Base-by-base conservation (phyloP, 2,888 invertebrate species). In the Acanthosoma haemorrhoidale region DNA sequence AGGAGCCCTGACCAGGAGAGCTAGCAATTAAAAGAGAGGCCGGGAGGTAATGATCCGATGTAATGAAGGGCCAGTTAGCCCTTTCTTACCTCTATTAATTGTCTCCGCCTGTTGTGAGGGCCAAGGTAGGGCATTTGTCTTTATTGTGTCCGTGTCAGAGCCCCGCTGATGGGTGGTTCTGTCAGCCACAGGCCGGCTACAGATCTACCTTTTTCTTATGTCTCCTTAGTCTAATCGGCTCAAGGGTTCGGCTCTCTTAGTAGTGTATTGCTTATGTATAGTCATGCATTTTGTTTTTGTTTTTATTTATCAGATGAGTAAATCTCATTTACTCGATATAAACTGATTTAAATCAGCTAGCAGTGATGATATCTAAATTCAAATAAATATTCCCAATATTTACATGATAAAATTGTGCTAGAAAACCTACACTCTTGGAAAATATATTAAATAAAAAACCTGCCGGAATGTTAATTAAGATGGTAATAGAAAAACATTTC, bases 1-100 rank as follows among this genome's bases (percentile, higher is more conserved):
- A n/a, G 29, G 51, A 32, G 32, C 32, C n/a, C n/a, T n/a, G n/a
- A n/a, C n/a, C n/a, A n/a, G 32, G 32, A 51, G 51, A 51, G 51
- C n/a, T n/a, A 43, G 43, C 11, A 13, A 21, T 21, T 21, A 43
- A 34, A 21, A 43, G 43, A n/a, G n/a, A 43, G 41, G 41, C 15
- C 8, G 41, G 60, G 68, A 16, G 67, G 43, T 21, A 38, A 51
- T 66, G 57, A 39, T 16, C 16, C 67, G 67, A 18, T 39, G 41
- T 51, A 67, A 57, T 67, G 67, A 67, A 31, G 51, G 43, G 8
- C 9, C 18, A 34, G 32, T 41, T 31, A 64, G 39, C 60, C 18
- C 59, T 51, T 63, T 43, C 67, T 38, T 51, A 32, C 29, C 43
- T 58, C 63, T 64, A 64, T 64, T 64, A 64, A 64, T 64, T 64